phyloP scores from a whole-genome alignment of 2,888 invertebrate species.

The Ormyrus labotus region DNA sequence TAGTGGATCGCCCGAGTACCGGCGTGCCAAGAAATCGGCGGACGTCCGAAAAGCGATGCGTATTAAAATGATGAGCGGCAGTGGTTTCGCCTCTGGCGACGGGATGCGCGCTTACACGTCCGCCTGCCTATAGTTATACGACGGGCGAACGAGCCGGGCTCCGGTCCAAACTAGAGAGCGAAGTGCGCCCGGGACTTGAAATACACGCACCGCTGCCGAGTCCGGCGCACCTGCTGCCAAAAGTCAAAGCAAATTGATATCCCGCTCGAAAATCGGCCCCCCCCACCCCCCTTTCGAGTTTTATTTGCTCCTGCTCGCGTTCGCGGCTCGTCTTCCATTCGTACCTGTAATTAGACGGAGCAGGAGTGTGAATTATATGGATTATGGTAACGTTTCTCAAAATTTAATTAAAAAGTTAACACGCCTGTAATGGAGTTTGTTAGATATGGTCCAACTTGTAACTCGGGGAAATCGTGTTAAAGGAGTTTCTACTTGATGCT shows the following conservation, averaged over 20 bases:
- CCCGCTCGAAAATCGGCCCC: background rate
- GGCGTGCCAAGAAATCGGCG: constrained; percentile 63
- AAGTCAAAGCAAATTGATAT: constrained; percentile 48
- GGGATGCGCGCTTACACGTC: background rate
- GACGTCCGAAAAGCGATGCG: constrained; percentile 62
- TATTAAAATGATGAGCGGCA: constrained; percentile 66
- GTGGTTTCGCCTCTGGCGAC: constrained; percentile 7
- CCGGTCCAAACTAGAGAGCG: constrained; percentile 33
- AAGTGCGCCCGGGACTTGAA: background rate
- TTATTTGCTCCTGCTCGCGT: background rate
- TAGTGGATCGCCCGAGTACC: constrained; percentile 54
- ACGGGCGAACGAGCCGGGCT: constrained; percentile 28
- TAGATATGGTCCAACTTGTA: background rate
- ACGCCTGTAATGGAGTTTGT: constrained; percentile 8
- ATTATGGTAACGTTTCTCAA: background rate
- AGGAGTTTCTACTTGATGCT: constrained; percentile 3
- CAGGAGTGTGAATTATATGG: background rate
- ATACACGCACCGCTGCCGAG: constrained; percentile 29
- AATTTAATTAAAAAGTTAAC: constrained; percentile 32
- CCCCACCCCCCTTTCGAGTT: background rate
- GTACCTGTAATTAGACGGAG: background rate
- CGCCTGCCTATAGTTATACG: background rate
- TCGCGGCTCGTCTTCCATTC: background rate
- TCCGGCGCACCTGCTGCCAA: constrained; percentile 54
- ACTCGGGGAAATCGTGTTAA: constrained; percentile 9